phyloP scores from a whole-genome alignment of 2,113 vertebrate genomes.

The Datnioides undecimradiatus region DNA sequence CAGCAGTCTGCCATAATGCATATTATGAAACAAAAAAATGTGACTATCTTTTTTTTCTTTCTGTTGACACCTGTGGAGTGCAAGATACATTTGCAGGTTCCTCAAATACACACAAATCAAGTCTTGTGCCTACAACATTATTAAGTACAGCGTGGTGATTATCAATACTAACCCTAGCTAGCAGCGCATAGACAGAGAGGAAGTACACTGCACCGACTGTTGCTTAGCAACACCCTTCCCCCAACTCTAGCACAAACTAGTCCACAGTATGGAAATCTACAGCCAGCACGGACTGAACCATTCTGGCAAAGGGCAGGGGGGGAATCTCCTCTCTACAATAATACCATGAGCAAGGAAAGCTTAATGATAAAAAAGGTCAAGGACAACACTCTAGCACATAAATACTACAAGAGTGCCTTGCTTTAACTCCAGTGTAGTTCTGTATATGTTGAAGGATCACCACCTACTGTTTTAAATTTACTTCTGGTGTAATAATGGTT shows the following conservation, averaged over 20 bases:
- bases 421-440: not conserved
- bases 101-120: not conserved
- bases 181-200: conserved; percentile 62
- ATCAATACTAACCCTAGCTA: conserved; percentile 66
- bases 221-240: conserved; percentile 80
- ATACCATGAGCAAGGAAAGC: conserved; percentile 10
- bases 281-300: conserved; percentile 72
- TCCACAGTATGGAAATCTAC: conserved; percentile 73
- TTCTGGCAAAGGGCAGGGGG: conserved; percentile 38
- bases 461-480: not conserved
- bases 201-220: conserved; percentile 68
- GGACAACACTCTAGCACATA: conserved; percentile 1
- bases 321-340: conserved; percentile 19
- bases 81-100: not conserved
- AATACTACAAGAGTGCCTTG: not conserved
- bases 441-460: not conserved
- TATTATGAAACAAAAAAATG: not conserved
- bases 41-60: not conserved
- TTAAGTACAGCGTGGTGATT: conserved; percentile 28
- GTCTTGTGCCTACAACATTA: conserved; percentile 13
- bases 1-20: not conserved
- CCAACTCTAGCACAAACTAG: conserved; percentile 78
- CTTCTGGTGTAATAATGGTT: not conserved
- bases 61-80: not conserved
- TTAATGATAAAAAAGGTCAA: conserved; percentile 33